Conservation (phyloP, 2,797 vertebrate genomes). For the Anguilla megastoma region DNA sequence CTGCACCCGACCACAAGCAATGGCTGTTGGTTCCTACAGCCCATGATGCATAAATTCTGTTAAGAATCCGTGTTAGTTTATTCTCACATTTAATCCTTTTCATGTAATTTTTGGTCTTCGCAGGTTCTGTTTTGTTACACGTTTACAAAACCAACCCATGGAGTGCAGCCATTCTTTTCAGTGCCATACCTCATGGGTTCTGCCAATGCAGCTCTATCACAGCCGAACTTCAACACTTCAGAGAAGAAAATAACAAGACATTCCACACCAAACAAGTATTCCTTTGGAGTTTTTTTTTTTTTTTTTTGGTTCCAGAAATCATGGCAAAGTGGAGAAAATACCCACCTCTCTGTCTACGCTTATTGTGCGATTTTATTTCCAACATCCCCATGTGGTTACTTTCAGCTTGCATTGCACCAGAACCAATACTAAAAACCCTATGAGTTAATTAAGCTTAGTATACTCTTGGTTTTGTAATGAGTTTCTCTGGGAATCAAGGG, state of each 20-base stretch:
- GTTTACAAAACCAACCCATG: no score
- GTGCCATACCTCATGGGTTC: no score
- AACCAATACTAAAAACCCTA: conserved; percentile 70
- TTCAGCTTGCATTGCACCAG: conserved; percentile 65
- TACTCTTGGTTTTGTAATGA: conserved; percentile 72
- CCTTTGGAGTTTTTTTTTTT: neutral
- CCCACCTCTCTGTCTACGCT: neutral
- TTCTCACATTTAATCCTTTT: no score
- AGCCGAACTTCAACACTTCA: no score
- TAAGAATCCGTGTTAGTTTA: no score
- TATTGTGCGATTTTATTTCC: conserved; percentile 49
- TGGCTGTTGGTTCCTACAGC: no score
- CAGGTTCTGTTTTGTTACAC: no score
- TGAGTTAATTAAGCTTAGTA: conserved; percentile 71
- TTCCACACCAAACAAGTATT: neutral
- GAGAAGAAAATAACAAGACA: neutral
- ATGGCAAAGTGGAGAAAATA: neutral
- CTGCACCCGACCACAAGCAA: no score
- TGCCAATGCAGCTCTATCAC: no score
- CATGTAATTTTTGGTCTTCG: no score
- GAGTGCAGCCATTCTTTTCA: no score
- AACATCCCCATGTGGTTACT: conserved; percentile 48
- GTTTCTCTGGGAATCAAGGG: conserved; percentile 69
- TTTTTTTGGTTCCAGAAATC: neutral
- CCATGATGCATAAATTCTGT: no score